Evolutionary conservation across 1,140 invertebrate genomes (phyloP), one percentile per base, ranked within the genome.

Genomic region (Nebria ingens): DNA sequence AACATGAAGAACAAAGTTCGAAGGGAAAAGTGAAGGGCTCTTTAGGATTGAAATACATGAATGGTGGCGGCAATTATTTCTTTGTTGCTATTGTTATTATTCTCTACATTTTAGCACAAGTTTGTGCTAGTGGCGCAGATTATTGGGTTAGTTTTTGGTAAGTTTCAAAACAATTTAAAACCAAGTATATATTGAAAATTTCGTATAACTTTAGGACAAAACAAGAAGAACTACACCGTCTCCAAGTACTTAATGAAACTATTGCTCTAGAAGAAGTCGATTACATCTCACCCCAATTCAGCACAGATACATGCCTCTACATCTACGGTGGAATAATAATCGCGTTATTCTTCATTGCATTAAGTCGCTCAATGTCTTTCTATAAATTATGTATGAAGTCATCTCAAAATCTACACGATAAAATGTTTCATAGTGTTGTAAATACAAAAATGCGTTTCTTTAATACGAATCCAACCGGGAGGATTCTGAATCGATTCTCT

Each of bases 141-240:
- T 93, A 82, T 64, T 93, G 89, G 80, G 72, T 91, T 0, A 84
- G 85, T 58, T 84, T 79, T 55, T 93, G 89, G 91, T 52, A 23
- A 52, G 51, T 52, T 21, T 12, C n/a, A 34, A 34, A 34, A 34
- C 25, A 34, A 34, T 34, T 34, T 34, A 34, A n/a, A 34, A 34
- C n/a, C n/a, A n/a, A n/a, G n/a, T n/a, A n/a, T n/a, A n/a, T n/a
- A n/a, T n/a, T n/a, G n/a, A n/a, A n/a, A n/a, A n/a, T n/a, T n/a
- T n/a, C n/a, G 25, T 34, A 9, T n/a, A 34, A 9, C n/a, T 53
- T 17, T 13, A 53, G 52, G 52, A 25, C 53, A 2, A 23, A 52
- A 21, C 51, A 52, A 6, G 20, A 52, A 23, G 51, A 52, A 2
- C 40, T 55, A 2, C 21, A 17, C 2, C 15, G 42, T 17, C 12